A percentile compares a stretch with the other conserved stretches of the same genome.
Evolutionary conservation across 2,888 invertebrate species (phyloP).

Genomic region (Lycia hirtaria): DNA sequence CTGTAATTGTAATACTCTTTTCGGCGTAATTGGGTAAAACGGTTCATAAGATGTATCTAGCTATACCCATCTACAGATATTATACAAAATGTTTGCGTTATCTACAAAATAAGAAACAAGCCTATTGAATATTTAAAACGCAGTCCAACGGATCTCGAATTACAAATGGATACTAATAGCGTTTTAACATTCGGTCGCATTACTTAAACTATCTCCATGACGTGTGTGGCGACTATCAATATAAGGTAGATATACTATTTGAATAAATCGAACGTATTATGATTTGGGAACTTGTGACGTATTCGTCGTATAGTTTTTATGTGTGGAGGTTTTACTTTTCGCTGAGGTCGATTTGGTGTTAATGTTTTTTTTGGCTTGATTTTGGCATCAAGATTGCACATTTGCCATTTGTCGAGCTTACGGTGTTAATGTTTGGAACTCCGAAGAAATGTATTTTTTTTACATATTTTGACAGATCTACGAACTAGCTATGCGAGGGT

Average conservation of each 20-base stretch:
- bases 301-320: slow-evolving; percentile 65
- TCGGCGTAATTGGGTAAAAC: no score
- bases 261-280: slow-evolving; percentile 72
- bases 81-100: background rate
- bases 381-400: no score
- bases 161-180: slow-evolving; percentile 74
- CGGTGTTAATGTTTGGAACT: no score
- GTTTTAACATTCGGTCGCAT: slow-evolving; percentile 61
- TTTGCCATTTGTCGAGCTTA: no score
- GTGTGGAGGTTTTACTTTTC: slow-evolving; percentile 1
- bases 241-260: slow-evolving; percentile 66
- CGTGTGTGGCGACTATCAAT: slow-evolving; percentile 75
- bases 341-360: background rate
- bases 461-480: no score
- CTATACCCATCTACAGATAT: no score
- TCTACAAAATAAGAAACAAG: slow-evolving; percentile 5
- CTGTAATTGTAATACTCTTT: no score
- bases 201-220: slow-evolving; percentile 65
- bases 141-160: slow-evolving; percentile 65
- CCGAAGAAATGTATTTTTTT: no score
- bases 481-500: no score
- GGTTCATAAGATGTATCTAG: no score
- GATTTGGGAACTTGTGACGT: slow-evolving; percentile 68
- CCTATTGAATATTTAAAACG: slow-evolving; percentile 45
- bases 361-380: no score